A percentile compares a stretch with the other conserved stretches of the same genome.
phyloP scores from a whole-genome alignment of 2,888 invertebrate genomes.

The Stenodera caucasica region DNA sequence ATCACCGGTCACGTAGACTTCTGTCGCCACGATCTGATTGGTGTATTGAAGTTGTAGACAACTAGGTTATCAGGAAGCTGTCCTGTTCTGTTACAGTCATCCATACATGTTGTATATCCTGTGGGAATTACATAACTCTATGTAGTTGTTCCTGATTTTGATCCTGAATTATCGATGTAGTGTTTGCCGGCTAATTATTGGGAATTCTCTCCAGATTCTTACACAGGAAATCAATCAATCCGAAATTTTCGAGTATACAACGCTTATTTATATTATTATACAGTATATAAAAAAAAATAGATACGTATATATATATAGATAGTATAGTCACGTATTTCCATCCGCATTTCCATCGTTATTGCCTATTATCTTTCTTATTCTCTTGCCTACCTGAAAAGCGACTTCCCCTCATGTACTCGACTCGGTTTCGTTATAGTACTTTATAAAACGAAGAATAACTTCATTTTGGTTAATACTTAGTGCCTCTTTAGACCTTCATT shows the following conservation, averaged over 20 bases:
- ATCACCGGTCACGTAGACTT: constrained; percentile 36
- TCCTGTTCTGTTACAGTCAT: constrained; percentile 23
- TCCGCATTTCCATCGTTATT: constrained; percentile 47
- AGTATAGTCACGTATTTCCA: constrained; percentile 39
- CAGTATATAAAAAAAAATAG: background rate
- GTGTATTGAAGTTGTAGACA: constrained; percentile 43
- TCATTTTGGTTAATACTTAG: constrained; percentile 40
- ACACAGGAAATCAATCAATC: background rate
- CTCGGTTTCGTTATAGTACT: constrained; percentile 17
- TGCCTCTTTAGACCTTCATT: constrained; percentile 36
- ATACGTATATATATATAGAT: background rate
- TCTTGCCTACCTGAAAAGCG: constrained; percentile 35
- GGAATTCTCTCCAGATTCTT: too few relatives aligned
- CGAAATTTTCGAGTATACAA: background rate
- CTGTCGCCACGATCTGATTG: constrained; percentile 40
- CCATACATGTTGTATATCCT: constrained; percentile 24
- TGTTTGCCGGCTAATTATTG: too few relatives aligned
- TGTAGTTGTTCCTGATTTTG: too few relatives aligned
- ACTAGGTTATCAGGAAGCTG: constrained; percentile 43
- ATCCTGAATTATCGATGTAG: background rate
- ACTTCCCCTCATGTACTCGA: background rate
- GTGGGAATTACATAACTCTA: constrained; percentile 23
- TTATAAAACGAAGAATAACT: constrained; percentile 39
- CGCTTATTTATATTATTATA: background rate
- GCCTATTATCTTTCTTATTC: constrained; percentile 45